A percentile compares a stretch with the other conserved stretches of the same genome.
Evolutionary conservation across 2,888 invertebrate genomes (phyloP).

Genomic region (Mantis religiosa): DNA sequence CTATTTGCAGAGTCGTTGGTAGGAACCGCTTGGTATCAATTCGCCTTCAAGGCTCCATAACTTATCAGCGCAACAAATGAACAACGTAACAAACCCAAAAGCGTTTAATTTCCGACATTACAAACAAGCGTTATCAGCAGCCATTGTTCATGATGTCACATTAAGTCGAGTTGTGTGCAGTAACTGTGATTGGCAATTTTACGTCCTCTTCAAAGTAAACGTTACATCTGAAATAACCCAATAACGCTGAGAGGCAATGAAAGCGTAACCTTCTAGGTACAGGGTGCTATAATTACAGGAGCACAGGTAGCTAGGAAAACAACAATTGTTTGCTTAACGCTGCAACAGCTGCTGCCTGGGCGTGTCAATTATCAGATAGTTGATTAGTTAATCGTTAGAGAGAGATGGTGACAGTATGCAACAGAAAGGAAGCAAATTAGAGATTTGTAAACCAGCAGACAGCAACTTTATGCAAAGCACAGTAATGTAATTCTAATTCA

Average conservation of each 20-base stretch:
- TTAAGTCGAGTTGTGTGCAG: too few species aligned
- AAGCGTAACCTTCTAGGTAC: neutral
- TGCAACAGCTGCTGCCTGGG: neutral
- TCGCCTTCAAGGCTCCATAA: too few species aligned
- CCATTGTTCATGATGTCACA: too few species aligned
- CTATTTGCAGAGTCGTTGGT: too few species aligned
- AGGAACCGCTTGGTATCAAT: too few species aligned
- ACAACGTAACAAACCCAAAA: too few species aligned
- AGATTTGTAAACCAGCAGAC: neutral
- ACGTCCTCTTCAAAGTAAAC: neutral
- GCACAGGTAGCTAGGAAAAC: neutral
- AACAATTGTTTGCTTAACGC: neutral
- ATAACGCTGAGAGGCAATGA: neutral
- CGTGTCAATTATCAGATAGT: neutral
- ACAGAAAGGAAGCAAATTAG: neutral
- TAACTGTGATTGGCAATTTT: neutral
- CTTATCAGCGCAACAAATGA: too few species aligned
- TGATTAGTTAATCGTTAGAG: neutral
- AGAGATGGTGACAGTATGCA: neutral
- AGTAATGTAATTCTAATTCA: neutral
- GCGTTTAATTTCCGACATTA: too few species aligned
- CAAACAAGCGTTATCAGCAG: too few species aligned
- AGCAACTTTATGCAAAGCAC: neutral
- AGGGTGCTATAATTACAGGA: neutral
- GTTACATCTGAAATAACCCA: neutral